Evolutionary conservation across 53 echinoderm and acorn worm species (phyloP).

Genomic region (Echinarachnius parma): DNA sequence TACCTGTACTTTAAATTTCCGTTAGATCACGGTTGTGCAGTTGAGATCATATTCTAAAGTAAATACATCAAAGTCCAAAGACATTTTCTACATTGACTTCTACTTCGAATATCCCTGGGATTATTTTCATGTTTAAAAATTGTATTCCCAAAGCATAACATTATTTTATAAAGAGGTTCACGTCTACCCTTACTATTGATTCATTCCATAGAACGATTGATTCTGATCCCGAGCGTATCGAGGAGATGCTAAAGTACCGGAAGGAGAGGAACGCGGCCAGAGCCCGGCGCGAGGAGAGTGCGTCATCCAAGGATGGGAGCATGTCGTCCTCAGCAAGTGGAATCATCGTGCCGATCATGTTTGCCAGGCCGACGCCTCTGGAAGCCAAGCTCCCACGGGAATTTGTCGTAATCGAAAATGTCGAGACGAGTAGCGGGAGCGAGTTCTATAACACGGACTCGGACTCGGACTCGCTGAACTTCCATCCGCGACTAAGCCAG

Average conservation of each 20-base stretch:
- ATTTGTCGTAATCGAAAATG: slow-evolving; percentile 14
- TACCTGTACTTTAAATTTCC: no score
- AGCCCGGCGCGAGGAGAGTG: not conserved
- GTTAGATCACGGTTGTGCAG: no score
- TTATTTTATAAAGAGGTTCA: no score
- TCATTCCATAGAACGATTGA: slow-evolving; percentile 17
- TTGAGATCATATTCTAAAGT: no score
- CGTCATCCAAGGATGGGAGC: not conserved
- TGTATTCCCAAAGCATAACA: no score
- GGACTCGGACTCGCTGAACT: slow-evolving; percentile 20
- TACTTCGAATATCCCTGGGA: no score
- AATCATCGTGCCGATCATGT: no score
- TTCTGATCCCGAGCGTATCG: slow-evolving; percentile 4
- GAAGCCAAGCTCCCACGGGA: slow-evolving; percentile 2
- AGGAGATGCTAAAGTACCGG: slow-evolving; percentile 9
- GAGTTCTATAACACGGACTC: slow-evolving; percentile 29
- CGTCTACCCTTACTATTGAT: no score
- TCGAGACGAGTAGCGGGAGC: slow-evolving; percentile 32
- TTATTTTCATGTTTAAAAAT: no score
- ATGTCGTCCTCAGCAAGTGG: no score
- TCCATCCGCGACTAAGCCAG: slow-evolving; percentile 24
- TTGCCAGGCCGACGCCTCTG: not conserved
- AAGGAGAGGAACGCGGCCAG: not conserved
- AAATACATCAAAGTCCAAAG: no score
- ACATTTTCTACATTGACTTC: no score